phyloP scores from a whole-genome alignment of 2,888 invertebrate species.

The Cylloceria caligata region DNA sequence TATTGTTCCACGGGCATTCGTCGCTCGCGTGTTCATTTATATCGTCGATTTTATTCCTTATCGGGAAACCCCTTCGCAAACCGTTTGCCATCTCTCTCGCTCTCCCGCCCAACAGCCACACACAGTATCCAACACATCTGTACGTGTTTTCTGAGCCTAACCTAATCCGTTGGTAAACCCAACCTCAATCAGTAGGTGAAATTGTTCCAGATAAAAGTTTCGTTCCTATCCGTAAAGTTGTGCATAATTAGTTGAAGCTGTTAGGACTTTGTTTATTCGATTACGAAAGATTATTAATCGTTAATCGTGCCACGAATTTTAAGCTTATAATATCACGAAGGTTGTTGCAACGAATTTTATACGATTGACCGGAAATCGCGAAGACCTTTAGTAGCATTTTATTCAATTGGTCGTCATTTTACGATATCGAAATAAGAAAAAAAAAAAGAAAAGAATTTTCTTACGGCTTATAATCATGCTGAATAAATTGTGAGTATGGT shows the following conservation, averaged over 20 bases:
- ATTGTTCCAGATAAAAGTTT: conserved; percentile 48
- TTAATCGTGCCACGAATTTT: conserved; percentile 3
- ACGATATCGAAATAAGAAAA: not conserved
- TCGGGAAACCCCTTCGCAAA: conserved; percentile 45
- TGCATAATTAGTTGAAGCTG: too few species aligned
- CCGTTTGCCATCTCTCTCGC: conserved; percentile 1
- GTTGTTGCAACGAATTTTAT: not conserved
- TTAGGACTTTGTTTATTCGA: conserved; percentile 49
- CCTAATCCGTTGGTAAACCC: conserved; percentile 40
- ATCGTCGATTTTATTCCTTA: conserved; percentile 63
- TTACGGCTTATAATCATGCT: not conserved
- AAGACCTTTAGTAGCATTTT: not conserved
- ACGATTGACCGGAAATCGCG: not conserved
- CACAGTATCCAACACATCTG: not conserved
- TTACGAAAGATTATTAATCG: conserved; percentile 25
- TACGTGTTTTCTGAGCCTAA: conserved; percentile 42
- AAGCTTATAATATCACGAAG: too few species aligned
- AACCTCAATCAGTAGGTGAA: conserved; percentile 54
- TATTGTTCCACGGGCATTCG: conserved; percentile 28
- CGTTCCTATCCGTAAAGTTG: not conserved
- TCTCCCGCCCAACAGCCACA: not conserved
- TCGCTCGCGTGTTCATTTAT: conserved; percentile 58
- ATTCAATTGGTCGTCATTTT: too few species aligned
- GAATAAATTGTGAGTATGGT: not conserved
- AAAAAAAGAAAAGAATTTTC: not conserved